These are phyloP conservation scores for Homalodisca vitripennis DNA, from an alignment of 1,140 invertebrate genomes.

Conservation along the genomic window DNA sequence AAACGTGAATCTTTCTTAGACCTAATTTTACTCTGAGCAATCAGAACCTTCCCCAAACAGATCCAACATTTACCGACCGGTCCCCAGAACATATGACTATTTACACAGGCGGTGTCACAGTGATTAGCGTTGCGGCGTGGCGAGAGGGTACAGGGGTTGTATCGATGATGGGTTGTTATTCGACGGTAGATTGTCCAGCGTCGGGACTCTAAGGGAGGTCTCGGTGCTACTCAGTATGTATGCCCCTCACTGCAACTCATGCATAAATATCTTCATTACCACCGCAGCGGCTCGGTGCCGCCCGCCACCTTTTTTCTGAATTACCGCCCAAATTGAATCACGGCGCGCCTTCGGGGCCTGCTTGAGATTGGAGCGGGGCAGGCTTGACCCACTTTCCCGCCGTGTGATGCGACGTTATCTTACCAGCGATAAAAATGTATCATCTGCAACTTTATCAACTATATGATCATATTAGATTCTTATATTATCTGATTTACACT, in stretches of 20 bases:
- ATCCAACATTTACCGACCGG: no score
- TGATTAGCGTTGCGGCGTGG: not conserved
- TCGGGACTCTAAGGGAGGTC: not conserved
- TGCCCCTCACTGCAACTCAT: not conserved
- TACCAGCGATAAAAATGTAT: no score
- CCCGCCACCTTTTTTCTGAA: constrained; percentile 15
- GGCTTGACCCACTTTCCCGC: no score
- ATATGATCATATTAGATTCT: no score
- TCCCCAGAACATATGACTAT: no score
- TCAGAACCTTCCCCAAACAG: no score
- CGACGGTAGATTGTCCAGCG: constrained; percentile 6
- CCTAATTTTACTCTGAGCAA: no score
- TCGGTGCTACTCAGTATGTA: constrained; percentile 9
- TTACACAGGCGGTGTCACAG: no score
- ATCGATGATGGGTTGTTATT: not conserved
- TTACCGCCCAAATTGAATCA: constrained; percentile 23
- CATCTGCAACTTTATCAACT: no score
- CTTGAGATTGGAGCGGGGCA: constrained; percentile 1
- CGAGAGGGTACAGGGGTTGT: not conserved
- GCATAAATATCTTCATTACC: constrained; percentile 22
- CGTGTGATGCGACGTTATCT: no score
- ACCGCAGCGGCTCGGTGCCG: not conserved
- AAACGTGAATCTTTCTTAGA: no score
- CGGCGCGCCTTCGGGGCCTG: not conserved
- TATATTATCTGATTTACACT: no score